Evolutionary conservation across 2,888 invertebrate genomes (phyloP).

Genomic region (Apamea anceps): DNA sequence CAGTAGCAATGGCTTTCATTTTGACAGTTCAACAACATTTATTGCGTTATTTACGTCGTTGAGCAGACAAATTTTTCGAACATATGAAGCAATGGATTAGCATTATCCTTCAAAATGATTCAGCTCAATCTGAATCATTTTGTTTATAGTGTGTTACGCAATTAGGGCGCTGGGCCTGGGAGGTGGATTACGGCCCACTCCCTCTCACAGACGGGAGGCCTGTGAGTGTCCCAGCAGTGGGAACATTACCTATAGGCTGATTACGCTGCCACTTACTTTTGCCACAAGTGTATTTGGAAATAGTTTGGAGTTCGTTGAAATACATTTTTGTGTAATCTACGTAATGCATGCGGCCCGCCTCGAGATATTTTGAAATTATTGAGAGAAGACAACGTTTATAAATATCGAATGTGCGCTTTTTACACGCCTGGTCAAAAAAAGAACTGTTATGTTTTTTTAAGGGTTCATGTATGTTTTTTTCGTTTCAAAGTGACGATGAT

Average conservation of each 20-base stretch:
- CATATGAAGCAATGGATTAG: too few species aligned
- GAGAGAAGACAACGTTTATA: constrained; percentile 1
- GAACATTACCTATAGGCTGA: not conserved
- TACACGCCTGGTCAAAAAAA: too few species aligned
- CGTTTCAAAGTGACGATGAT: not conserved
- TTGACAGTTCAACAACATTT: too few species aligned
- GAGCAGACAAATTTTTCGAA: too few species aligned
- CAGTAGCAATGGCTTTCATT: too few species aligned
- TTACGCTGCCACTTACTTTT: constrained; percentile 3
- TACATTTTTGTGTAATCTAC: constrained; percentile 38
- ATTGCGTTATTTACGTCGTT: too few species aligned
- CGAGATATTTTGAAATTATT: constrained; percentile 19
- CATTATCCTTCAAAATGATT: too few species aligned
- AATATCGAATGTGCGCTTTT: not conserved
- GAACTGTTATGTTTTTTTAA: too few species aligned
- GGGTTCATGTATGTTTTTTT: too few species aligned
- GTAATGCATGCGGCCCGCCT: not conserved
- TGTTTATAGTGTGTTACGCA: too few species aligned
- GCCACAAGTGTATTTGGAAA: constrained; percentile 38
- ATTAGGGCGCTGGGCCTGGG: not conserved
- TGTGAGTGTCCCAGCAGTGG: not conserved
- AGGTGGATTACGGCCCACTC: not conserved
- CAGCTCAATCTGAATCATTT: too few species aligned
- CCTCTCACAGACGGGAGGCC: not conserved
- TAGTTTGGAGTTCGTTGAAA: constrained; percentile 60